Evolutionary conservation across 2,113 vertebrate species (phyloP).

Genomic region (Hypomesus transpacificus): DNA sequence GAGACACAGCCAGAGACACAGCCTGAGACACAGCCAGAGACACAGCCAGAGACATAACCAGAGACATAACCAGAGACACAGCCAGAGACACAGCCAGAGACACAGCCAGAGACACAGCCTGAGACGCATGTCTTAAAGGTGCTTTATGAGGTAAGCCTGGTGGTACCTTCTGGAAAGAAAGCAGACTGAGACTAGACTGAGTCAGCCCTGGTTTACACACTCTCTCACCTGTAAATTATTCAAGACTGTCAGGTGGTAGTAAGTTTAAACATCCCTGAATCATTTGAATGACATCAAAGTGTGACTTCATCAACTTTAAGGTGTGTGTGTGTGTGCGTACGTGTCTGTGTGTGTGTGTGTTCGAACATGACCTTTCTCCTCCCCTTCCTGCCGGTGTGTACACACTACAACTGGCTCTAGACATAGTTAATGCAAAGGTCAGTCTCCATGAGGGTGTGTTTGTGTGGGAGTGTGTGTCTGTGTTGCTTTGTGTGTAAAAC

Average conservation of each 20-base stretch:
- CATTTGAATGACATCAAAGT: not conserved
- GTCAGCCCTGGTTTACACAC: constrained; percentile 6
- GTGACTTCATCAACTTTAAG: not conserved
- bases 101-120: not conserved
- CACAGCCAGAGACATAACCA: not conserved
- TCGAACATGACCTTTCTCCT: constrained; percentile 47
- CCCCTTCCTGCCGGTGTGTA: constrained; percentile 38
- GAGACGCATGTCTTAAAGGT: not conserved
- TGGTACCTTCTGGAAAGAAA: not conserved
- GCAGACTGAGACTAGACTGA: not conserved
- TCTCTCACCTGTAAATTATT: constrained; percentile 65
- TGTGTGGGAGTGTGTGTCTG: constrained; percentile 2
- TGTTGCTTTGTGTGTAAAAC: constrained; percentile 29
- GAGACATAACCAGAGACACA: not conserved
- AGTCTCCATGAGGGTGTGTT: constrained; percentile 12
- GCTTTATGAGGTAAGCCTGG: not conserved
- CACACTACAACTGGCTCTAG: constrained; percentile 39
- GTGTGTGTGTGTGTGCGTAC: not conserved
- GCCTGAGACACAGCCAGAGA: not conserved
- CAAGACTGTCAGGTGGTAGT: constrained; percentile 15
- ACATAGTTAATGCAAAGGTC: constrained; percentile 58
- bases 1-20: not conserved
- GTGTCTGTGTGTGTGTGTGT: constrained; percentile 8
- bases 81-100: too few species aligned
- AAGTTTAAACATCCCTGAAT: not conserved